A percentile compares a stretch with the other conserved stretches of the same genome.
phyloP scores from a whole-genome alignment of 2,888 invertebrate species.

The Lottia gigantea region DNA sequence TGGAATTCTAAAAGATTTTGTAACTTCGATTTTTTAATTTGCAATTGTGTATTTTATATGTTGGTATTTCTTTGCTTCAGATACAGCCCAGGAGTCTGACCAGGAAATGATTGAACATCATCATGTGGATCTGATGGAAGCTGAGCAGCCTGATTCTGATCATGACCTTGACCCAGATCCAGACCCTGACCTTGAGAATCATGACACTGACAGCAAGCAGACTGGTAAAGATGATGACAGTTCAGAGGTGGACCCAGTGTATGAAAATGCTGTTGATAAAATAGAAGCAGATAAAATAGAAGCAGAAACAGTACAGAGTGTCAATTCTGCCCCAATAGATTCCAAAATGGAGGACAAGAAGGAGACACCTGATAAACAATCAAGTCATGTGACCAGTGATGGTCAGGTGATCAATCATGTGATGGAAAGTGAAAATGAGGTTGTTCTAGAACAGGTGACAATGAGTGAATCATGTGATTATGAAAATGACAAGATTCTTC shows the following conservation, averaged over 20 bases:
- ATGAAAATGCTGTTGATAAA: slow-evolving; percentile 12
- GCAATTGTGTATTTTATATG: no score
- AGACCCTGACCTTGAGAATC: slow-evolving; percentile 10
- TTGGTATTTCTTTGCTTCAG: neutral
- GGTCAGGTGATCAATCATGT: neutral
- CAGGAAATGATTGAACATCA: neutral
- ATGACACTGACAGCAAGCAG: slow-evolving; percentile 4
- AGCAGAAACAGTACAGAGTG: no score
- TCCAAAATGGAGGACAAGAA: slow-evolving; percentile 11
- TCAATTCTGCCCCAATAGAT: slow-evolving; percentile 6
- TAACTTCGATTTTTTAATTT: no score
- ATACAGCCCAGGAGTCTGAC: slow-evolving; percentile 5
- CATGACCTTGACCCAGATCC: slow-evolving; percentile 10
- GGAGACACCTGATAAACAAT: slow-evolving; percentile 18
- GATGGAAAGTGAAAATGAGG: neutral
- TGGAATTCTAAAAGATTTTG: no score
- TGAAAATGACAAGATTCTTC: neutral
- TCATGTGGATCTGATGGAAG: slow-evolving; percentile 3
- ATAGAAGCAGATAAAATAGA: slow-evolving; percentile 13
- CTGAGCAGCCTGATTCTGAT: slow-evolving; percentile 16
- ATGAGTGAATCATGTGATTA: neutral
- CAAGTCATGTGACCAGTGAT: slow-evolving; percentile 12
- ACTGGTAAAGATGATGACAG: slow-evolving; percentile 18
- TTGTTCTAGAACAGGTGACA: slow-evolving; percentile 8
- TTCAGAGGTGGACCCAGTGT: slow-evolving; percentile 15